phyloP scores from a whole-genome alignment of 2,113 vertebrate genomes.

The Brevimyrus niger region DNA sequence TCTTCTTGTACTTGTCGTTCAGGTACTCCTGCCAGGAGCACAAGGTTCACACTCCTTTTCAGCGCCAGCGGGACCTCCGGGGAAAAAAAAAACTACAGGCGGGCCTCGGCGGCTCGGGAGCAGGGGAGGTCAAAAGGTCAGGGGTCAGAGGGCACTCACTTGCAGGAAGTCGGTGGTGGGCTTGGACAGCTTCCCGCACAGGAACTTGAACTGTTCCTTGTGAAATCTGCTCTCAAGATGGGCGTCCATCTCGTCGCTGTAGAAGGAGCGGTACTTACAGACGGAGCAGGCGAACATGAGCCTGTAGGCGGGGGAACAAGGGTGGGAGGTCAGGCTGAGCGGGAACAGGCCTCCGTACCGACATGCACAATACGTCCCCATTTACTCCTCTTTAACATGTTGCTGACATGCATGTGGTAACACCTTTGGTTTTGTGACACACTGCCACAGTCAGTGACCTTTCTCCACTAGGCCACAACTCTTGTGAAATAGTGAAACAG shows the following conservation, averaged over 20 bases:
- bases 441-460: background rate
- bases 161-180: constrained; percentile 87
- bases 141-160: constrained; percentile 36
- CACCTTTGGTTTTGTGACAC: background rate
- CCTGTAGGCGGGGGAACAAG: constrained; percentile 45
- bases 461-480: background rate
- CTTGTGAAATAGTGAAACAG: background rate
- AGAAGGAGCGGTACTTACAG: constrained; percentile 89
- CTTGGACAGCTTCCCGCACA: constrained; percentile 76
- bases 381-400: background rate
- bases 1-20: constrained; percentile 79
- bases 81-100: background rate
- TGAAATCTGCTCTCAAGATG: constrained; percentile 90
- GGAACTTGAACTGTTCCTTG: constrained; percentile 83
- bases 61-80: background rate
- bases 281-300: constrained; percentile 87
- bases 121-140: background rate
- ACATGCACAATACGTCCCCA: background rate
- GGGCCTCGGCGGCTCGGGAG: background rate
- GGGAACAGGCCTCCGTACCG: background rate
- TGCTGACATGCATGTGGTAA: background rate
- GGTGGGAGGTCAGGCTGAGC: background rate
- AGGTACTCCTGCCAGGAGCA: constrained; percentile 71
- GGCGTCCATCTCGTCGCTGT: constrained; percentile 77
- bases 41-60: background rate